Evolutionary conservation across 2,113 vertebrate species (phyloP).

Genomic region (Argyrosomus japonicus): DNA sequence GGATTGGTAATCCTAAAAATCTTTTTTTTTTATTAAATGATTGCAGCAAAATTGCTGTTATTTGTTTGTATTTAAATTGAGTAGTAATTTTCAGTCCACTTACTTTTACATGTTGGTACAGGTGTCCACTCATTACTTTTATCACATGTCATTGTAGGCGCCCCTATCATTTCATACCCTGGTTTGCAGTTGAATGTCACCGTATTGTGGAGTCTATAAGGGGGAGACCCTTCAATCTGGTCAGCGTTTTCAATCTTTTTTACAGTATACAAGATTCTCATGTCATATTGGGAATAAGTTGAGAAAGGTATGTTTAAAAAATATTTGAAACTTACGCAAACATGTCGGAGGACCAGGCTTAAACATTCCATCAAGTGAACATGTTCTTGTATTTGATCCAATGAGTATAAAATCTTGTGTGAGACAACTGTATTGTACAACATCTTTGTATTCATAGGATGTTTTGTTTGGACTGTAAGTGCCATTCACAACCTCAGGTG

Average conservation of each 20-base stretch:
- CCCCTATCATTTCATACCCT: too few relatives aligned
- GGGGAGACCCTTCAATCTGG: too few relatives aligned
- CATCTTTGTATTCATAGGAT: fast-evolving
- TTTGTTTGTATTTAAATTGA: neutral
- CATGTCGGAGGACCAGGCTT: constrained; percentile 62
- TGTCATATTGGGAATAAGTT: neutral
- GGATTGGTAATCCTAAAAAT: neutral
- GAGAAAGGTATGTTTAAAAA: neutral
- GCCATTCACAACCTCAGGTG: fast-evolving
- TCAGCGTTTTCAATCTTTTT: fast-evolving
- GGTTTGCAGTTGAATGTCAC: too few relatives aligned
- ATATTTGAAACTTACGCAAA: constrained; percentile 52
- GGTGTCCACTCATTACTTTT: too few relatives aligned
- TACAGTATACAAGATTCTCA: too few relatives aligned
- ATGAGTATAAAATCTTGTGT: fast-evolving
- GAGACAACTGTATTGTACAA: constrained; percentile 32
- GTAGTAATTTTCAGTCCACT: too few relatives aligned
- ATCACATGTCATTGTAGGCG: too few relatives aligned
- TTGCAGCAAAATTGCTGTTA: neutral
- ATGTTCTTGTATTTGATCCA: neutral
- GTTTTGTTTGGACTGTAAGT: fast-evolving
- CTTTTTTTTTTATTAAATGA: neutral
- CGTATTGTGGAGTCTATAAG: too few relatives aligned
- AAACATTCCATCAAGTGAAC: constrained; percentile 48
- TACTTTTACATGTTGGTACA: too few relatives aligned